Evolutionary conservation across 2,888 invertebrate species (phyloP).

Genomic region (Heliothis peltigera): DNA sequence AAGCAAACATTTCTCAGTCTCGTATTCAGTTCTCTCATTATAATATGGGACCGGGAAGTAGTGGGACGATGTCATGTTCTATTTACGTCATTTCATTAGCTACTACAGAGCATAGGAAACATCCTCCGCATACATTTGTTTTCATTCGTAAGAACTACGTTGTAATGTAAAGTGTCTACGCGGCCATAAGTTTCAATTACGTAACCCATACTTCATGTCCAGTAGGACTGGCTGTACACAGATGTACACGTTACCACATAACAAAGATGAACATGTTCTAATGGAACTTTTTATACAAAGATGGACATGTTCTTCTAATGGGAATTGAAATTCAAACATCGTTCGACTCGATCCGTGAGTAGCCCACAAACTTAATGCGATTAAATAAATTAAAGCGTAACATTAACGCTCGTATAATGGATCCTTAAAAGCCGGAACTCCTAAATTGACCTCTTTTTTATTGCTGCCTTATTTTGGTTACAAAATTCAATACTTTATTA

Average conservation of each 20-base stretch:
- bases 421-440: conserved; percentile 23
- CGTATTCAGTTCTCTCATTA: not conserved
- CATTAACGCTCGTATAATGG: conserved; percentile 49
- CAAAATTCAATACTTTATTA: conserved; percentile 27
- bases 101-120: not conserved
- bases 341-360: conserved; percentile 32
- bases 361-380: conserved; percentile 33
- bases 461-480: conserved; percentile 42
- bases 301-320: conserved; percentile 7
- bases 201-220: conserved; percentile 4
- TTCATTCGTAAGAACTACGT: conserved; percentile 11
- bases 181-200: conserved; percentile 23
- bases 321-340: conserved; percentile 20
- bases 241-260: not conserved
- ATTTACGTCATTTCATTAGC: conserved; percentile 3
- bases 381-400: conserved; percentile 58
- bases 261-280: conserved; percentile 8
- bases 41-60: not conserved
- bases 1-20: not conserved
- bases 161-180: not conserved
- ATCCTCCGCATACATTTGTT: not conserved
- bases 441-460: conserved; percentile 48
- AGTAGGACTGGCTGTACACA: not conserved
- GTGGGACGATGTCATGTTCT: not conserved
- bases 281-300: not conserved